These are phyloP conservation scores for Charanyca ferruginea DNA, from an alignment of 2,888 invertebrate genomes.

Conservation along the genomic window DNA sequence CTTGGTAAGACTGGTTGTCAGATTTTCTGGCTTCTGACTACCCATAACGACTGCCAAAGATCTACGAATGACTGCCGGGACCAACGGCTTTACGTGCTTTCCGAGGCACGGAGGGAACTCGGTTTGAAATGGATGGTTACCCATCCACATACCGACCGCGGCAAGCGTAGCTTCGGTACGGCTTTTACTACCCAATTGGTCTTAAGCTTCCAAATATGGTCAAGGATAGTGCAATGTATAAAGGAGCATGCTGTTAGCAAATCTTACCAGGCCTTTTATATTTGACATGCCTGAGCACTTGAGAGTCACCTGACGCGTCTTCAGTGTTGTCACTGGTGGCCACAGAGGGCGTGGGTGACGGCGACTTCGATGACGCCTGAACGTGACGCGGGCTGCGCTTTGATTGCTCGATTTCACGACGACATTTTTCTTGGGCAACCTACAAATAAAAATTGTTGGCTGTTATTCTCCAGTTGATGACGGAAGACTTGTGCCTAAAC, in stretches of 20 bases:
- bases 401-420: slow-evolving; percentile 85
- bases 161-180: too few species aligned
- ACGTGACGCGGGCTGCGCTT: slow-evolving; percentile 79
- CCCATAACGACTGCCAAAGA: too few species aligned
- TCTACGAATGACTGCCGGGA: too few species aligned
- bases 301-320: slow-evolving; percentile 79
- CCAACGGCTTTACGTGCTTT: too few species aligned
- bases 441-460: slow-evolving; percentile 47
- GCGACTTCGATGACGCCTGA: slow-evolving; percentile 62
- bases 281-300: slow-evolving; percentile 78
- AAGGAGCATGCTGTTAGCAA: slow-evolving; percentile 83
- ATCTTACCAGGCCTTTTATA: slow-evolving; percentile 86
- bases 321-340: slow-evolving; percentile 55
- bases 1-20: too few species aligned
- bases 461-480: too few species aligned
- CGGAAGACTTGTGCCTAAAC: too few species aligned
- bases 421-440: slow-evolving; percentile 86
- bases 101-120: too few species aligned
- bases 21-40: too few species aligned
- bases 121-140: too few species aligned
- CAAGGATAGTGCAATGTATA: slow-evolving; percentile 2
- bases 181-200: too few species aligned
- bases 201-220: not conserved
- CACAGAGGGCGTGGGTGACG: slow-evolving; percentile 63
- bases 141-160: too few species aligned